Conservation (phyloP, 2,888 invertebrate species). For the Lasioglossum malachurum region DNA sequence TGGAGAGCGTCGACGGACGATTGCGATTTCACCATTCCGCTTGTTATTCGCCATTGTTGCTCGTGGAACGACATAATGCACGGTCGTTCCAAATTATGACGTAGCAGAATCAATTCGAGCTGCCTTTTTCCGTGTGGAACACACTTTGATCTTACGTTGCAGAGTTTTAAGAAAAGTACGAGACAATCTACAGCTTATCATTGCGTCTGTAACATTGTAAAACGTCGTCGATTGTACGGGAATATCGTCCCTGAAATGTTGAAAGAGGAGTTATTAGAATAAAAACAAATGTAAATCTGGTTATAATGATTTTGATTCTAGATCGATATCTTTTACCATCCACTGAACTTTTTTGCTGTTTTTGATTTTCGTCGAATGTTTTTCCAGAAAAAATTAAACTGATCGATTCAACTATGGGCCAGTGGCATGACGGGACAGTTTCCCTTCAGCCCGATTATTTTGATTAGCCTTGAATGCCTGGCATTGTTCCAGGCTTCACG, state of each 20-base stretch:
- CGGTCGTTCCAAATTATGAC: conserved; percentile 1
- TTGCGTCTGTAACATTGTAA: background rate
- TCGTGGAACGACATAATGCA: background rate
- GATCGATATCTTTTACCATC: background rate
- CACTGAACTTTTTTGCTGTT: too few relatives aligned
- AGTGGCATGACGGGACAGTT: background rate
- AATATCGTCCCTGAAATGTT: too few relatives aligned
- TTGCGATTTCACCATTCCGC: conserved; percentile 52
- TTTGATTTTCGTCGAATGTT: background rate
- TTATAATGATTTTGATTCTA: background rate
- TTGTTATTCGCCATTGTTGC: conserved; percentile 13
- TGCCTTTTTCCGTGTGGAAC: background rate
- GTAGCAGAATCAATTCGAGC: background rate
- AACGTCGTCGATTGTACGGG: background rate
- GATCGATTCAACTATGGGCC: background rate
- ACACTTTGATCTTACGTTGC: background rate
- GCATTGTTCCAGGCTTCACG: conserved; percentile 61
- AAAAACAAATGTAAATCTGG: background rate
- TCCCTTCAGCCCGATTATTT: conserved; percentile 51
- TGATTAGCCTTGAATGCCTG: conserved; percentile 64
- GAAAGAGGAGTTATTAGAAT: too few relatives aligned
- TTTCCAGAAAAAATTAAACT: background rate
- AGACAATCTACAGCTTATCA: background rate
- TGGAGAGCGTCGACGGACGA: background rate
- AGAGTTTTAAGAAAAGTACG: background rate